Evolutionary conservation across 2,888 invertebrate genomes (phyloP), one percentile per base, ranked within the genome.

Genomic region (Orthonychiurus folsomi): DNA sequence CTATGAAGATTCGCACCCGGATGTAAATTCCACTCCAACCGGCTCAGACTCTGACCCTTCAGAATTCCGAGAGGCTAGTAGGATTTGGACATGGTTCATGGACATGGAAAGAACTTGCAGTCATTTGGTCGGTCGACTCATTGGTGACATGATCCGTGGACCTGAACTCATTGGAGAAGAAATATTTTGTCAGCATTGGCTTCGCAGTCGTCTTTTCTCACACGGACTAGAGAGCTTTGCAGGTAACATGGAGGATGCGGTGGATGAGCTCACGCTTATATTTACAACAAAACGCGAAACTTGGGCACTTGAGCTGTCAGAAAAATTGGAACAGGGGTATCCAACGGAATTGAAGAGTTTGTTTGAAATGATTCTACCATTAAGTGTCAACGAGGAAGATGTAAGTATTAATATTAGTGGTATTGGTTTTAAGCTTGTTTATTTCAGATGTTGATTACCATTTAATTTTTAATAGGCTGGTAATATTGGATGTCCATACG

Each of bases 31-130:
- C 25, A 23, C 24, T 12, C 26, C 37, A 37, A 70, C 48, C 70
- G 67, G 78, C 78, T 1, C 80, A 79, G 73, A 81, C 81, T 0
- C 81, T 81, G 5, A 81, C 81, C 2, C 80, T 23, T 74, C 76
- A 9, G 79, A 80, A 66, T 69, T 79, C 24, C 77, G 79, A 20
- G 37, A 15, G 37, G 37, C 37, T 37, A 37, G 37, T 15, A 61
- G 78, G 77, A 66, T 78, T 76, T 47, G 81, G 81, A 81, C 75
- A 79, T 59, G 84, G 84, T 77, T 84, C 64, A 75, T 84, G 28
- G 84, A 84, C 74, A 75, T 83, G 72, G 83, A 84, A 74, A 77
- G 82, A 67, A 80, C 81, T 0, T 82, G 82, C 73, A 80, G 82
- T n/a, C 76, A 84, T 59, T 75, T 84, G 65, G 79, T 84, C 58